A percentile compares a stretch with the other conserved stretches of the same genome.
Evolutionary conservation across 2,888 invertebrate genomes (phyloP).

Genomic region (Heliconius aoede): DNA sequence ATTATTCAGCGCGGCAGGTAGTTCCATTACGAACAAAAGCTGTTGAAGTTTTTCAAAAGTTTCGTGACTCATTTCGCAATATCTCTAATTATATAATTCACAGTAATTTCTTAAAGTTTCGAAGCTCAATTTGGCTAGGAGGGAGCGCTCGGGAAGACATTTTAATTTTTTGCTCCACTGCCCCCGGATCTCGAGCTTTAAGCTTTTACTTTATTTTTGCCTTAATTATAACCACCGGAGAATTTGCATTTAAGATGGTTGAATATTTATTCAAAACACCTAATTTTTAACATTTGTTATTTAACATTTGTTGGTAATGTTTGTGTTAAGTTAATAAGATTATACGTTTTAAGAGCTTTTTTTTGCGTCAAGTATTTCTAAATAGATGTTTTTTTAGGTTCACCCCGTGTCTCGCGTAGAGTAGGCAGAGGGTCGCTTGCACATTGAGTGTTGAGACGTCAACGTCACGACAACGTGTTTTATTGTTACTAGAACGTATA

Average conservation of each 20-base stretch:
- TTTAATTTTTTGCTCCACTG: conserved; percentile 79
- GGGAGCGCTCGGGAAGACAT: conserved; percentile 53
- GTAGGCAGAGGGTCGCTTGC: no score
- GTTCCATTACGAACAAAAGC: not conserved
- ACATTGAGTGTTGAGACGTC: not conserved
- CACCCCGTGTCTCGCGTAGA: not conserved
- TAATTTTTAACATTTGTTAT: not conserved
- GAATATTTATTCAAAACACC: conserved; percentile 42
- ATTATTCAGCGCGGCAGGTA: not conserved
- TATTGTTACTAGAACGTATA: no score
- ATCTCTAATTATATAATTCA: conserved; percentile 19
- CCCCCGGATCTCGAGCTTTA: conserved; percentile 55
- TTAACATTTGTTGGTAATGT: not conserved
- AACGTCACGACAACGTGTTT: no score
- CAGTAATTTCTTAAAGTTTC: conserved; percentile 21
- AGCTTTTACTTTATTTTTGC: conserved; percentile 62
- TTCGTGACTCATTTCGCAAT: conserved; percentile 6
- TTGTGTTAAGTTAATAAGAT: no score
- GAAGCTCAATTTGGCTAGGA: conserved; percentile 23
- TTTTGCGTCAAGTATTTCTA: no score
- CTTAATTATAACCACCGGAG: conserved; percentile 70
- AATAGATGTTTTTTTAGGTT: not conserved
- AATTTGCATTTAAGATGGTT: conserved; percentile 54
- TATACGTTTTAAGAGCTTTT: no score
- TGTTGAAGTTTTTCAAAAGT: not conserved